Evolutionary conservation across 2,888 invertebrate species (phyloP), one percentile per base, ranked within the genome.

Genomic region (Unio pictorum): DNA sequence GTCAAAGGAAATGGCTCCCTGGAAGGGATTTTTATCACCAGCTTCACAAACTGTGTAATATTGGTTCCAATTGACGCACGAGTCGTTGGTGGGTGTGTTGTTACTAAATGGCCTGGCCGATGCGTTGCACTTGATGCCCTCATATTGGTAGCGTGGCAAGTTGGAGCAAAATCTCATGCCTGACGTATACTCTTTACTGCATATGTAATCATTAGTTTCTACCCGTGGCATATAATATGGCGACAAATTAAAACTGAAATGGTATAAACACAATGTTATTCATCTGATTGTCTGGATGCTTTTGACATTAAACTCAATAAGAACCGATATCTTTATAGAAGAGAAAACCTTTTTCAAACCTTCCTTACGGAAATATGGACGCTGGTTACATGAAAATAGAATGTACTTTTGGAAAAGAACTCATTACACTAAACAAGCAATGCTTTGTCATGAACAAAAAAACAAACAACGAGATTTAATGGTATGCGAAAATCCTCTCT

Each of bases 1-100:
- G 92, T 99, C 99, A 91, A 99, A 99, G 59, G 98, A 98, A 88
- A 99, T 99, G 71, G 99, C 98, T 74, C 99, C 99, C 91, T 97
- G 96, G 91, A 99, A 99, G 20, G 99, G 99, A 92, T 99, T 99
- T 86, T 95, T 93, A 68, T 96, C 97, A 81, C 95, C 94, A 77
- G 97, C 95, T 75, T 94, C 94, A 91, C 99, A 99, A 87, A 95
- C 94, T 66, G 96, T 96, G 91, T 99, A 99, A 91, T 99, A 99
- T 91, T 95, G 94, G 92, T 99, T 98, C 99, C 99, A 99, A 92
- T 99, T 96, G 84, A 99, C 95, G 91, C 99, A 99, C 60, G 95
- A 95, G 64, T 82, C 85, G 69, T 90, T 90, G 54, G 84, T 81
- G 58, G 86, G 84, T 7, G 81, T 82, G 75, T 86, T 86, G 77